A percentile compares a stretch with the other conserved stretches of the same genome.
phyloP scores from a whole-genome alignment of 2,888 invertebrate species.

The Geotrupes spiniger region DNA sequence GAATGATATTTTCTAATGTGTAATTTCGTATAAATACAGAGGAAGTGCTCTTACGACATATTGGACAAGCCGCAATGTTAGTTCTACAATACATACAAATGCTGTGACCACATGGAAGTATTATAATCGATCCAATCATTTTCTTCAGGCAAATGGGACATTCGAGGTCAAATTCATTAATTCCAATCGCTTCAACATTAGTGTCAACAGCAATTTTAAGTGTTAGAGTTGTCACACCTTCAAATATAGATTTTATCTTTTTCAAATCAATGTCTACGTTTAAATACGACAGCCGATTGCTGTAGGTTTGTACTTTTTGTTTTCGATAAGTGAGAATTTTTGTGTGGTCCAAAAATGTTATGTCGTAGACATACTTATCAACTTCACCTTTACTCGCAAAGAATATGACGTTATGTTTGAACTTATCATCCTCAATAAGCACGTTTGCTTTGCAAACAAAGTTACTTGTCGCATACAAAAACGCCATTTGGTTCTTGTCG shows the following conservation, averaged over 20 bases:
- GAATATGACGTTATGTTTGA: not conserved
- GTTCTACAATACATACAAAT: not conserved
- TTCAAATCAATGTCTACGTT: not conserved
- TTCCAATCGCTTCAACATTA: not conserved
- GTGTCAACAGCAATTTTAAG: not conserved
- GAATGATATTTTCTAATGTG: conserved; percentile 1
- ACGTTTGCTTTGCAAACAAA: not conserved
- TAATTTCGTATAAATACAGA: not conserved
- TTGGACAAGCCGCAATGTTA: not conserved
- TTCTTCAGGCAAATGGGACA: not conserved
- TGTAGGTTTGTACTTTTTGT: not conserved
- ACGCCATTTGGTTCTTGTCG: too few species aligned
- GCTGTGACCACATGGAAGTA: not conserved
- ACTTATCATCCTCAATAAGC: not conserved
- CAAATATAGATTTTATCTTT: not conserved
- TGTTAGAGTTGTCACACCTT: not conserved
- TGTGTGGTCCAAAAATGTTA: not conserved
- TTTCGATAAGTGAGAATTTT: not conserved
- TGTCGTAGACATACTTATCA: not conserved
- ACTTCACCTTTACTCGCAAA: not conserved
- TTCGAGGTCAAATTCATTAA: not conserved
- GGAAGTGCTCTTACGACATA: not conserved
- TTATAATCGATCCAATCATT: not conserved
- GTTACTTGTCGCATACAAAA: not conserved
- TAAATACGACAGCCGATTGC: not conserved